A percentile compares a stretch with the other conserved stretches of the same genome.
phyloP scores from a whole-genome alignment of 2,113 vertebrate genomes.

The Phycodurus eques region DNA sequence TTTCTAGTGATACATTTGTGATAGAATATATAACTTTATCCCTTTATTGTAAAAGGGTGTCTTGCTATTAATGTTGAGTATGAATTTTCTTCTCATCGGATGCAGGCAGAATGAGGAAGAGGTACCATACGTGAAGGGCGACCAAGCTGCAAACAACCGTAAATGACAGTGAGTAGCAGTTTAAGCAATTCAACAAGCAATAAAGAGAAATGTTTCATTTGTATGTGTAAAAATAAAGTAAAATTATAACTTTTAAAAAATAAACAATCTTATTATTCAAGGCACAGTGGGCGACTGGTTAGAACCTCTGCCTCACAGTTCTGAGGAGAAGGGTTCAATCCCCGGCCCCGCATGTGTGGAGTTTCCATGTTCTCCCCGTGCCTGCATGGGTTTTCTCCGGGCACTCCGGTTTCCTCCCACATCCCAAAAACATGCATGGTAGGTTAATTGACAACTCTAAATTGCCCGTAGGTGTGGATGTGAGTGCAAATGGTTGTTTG shows the following conservation, averaged over 20 bases:
- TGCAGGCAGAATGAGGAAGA: conserved; percentile 57
- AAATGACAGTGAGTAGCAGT: conserved; percentile 27
- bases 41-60: not conserved
- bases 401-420: no score
- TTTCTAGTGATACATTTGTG: not conserved
- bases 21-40: not conserved
- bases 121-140: conserved; percentile 46
- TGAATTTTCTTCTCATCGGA: not conserved
- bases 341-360: no score
- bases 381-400: no score
- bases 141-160: conserved; percentile 21
- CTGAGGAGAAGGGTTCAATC: no score
- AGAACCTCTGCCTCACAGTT: no score
- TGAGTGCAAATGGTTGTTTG: no score
- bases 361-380: no score
- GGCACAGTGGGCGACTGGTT: no score
- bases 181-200: not conserved
- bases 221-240: not conserved
- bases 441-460: no score
- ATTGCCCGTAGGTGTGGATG: no score
- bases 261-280: no score
- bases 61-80: not conserved
- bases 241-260: not conserved
- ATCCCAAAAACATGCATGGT: no score
- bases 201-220: not conserved